Evolutionary conservation across 1,140 invertebrate genomes (phyloP).

Genomic region (Teleopsis dalmanni): DNA sequence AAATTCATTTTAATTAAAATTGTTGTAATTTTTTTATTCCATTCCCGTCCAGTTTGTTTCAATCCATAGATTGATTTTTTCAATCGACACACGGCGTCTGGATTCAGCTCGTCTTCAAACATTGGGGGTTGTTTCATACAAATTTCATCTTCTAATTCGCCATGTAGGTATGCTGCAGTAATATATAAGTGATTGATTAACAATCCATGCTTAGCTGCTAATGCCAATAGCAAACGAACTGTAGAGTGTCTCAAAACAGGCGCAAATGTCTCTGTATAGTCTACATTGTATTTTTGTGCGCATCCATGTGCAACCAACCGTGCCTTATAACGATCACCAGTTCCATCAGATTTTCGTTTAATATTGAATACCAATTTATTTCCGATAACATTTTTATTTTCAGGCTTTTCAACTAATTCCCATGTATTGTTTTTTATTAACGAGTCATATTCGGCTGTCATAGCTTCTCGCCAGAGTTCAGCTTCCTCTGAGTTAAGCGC

Average conservation of each 20-base stretch:
- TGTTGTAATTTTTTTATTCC: conserved; percentile 19
- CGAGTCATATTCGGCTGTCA: conserved; percentile 1
- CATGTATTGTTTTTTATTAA: conserved; percentile 17
- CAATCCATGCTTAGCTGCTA: conserved; percentile 19
- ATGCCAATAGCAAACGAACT: conserved; percentile 28
- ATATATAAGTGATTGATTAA: conserved; percentile 39
- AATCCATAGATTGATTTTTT: conserved; percentile 35
- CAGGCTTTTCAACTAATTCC: conserved; percentile 16
- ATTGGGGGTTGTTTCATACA: conserved; percentile 36
- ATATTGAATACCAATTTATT: conserved; percentile 23
- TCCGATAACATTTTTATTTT: conserved; percentile 14
- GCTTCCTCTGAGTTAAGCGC: conserved; percentile 1
- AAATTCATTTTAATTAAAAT: conserved; percentile 9
- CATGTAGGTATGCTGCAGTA: conserved; percentile 34
- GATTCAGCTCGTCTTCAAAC: conserved; percentile 18
- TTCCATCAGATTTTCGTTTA: conserved; percentile 17
- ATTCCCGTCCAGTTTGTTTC: conserved; percentile 29
- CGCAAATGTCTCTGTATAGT: conserved; percentile 37
- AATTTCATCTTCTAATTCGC: conserved; percentile 38
- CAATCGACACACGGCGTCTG: conserved; percentile 23
- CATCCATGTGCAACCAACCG: conserved; percentile 41
- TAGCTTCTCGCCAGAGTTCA: conserved; percentile 2
- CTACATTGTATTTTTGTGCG: conserved; percentile 26
- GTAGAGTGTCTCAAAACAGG: conserved; percentile 29
- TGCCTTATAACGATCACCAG: conserved; percentile 10